phyloP scores from a whole-genome alignment of 2,888 invertebrate species.

The Meganola albula region DNA sequence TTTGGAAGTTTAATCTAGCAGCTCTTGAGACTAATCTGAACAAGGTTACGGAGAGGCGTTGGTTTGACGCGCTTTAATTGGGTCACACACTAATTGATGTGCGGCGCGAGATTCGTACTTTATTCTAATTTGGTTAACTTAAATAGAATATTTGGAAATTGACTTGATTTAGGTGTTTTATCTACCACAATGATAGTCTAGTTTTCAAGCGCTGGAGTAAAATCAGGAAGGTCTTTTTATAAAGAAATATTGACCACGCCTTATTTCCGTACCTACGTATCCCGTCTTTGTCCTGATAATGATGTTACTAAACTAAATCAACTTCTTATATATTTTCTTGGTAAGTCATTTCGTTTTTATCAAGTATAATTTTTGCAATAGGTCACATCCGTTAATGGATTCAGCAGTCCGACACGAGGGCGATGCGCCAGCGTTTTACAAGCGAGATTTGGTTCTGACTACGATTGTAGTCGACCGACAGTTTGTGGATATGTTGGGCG shows the following conservation, averaged over 20 bases:
- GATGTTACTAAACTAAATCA: too few relatives aligned
- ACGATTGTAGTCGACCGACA: conserved; percentile 80
- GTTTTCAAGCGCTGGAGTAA: too few relatives aligned
- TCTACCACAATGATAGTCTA: too few relatives aligned
- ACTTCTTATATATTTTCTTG: conserved; percentile 5
- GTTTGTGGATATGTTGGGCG: conserved; percentile 73
- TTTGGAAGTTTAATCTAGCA: conserved; percentile 31
- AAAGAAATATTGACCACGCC: too few relatives aligned
- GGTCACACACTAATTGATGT: conserved; percentile 68
- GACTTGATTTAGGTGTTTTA: conserved; percentile 2
- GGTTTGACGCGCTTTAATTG: conserved; percentile 65
- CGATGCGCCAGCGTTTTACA: conserved; percentile 80
- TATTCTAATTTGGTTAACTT: conserved; percentile 33
- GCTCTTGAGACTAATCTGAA: conserved; percentile 52
- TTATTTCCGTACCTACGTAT: too few relatives aligned
- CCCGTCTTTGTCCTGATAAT: too few relatives aligned
- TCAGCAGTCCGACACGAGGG: conserved; percentile 81
- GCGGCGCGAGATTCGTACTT: conserved; percentile 44
- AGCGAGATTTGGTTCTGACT: conserved; percentile 79
- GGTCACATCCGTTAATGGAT: conserved; percentile 85
- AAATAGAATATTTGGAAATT: conserved; percentile 19
- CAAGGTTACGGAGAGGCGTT: conserved; percentile 53
- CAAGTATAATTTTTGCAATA: too few relatives aligned
- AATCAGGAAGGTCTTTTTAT: too few relatives aligned
- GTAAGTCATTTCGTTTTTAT: background rate